A percentile compares a stretch with the other conserved stretches of the same genome.
Conservation (phyloP, 2,113 vertebrate species). For the Bombycilla garrulus region DNA sequence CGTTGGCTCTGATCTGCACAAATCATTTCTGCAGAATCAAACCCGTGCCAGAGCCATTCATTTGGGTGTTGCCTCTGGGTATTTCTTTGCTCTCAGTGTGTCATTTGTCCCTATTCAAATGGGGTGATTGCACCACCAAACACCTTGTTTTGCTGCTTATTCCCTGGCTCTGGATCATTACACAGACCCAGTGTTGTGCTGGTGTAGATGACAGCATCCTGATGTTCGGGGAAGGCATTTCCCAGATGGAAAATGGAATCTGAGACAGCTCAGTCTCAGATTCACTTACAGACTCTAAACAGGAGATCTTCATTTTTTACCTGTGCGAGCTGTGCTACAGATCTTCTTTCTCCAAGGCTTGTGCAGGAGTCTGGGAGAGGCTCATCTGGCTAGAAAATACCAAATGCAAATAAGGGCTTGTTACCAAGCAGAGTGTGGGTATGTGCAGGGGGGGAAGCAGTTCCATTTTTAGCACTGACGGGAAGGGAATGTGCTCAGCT, state of each 20-base stretch:
- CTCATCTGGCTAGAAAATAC: slow-evolving; percentile 52
- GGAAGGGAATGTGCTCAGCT: slow-evolving; percentile 21
- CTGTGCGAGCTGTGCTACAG: slow-evolving; percentile 79
- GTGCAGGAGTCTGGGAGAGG: neutral
- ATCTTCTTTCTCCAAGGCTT: slow-evolving; percentile 61
- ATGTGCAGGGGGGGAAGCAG: slow-evolving; percentile 5
- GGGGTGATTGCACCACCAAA: neutral
- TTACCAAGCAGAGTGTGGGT: slow-evolving; percentile 9
- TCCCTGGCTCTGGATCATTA: neutral
- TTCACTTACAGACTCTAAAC: neutral
- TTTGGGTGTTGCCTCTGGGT: neutral
- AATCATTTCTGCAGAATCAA: neutral
- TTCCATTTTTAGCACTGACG: slow-evolving; percentile 9
- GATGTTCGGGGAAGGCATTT: neutral
- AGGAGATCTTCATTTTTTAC: slow-evolving; percentile 54
- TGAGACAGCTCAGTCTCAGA: neutral
- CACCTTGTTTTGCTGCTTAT: neutral
- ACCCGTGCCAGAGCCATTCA: neutral
- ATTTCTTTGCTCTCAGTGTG: neutral
- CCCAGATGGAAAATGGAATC: neutral
- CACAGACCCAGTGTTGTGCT: neutral
- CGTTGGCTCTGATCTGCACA: neutral
- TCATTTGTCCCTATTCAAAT: neutral
- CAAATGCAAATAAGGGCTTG: slow-evolving; percentile 12
- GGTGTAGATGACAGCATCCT: neutral